These are phyloP conservation scores for Microcebus tavaratra DNA, from an alignment of 2,113 vertebrate species.

Conservation along the genomic window DNA sequence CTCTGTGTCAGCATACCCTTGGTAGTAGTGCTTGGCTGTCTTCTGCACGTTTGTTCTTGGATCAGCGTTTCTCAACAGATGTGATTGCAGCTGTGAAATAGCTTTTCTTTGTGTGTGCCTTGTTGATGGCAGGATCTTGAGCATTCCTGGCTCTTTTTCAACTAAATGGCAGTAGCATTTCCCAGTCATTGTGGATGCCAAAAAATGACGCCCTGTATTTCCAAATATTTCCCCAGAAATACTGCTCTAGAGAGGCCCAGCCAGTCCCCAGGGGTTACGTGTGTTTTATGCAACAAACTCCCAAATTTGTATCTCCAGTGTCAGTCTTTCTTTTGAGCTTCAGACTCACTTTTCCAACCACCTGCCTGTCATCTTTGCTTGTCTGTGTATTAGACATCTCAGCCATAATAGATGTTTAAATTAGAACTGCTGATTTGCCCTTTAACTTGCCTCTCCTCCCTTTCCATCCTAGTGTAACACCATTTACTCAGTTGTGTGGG, in stretches of 20 bases:
- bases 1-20: background rate
- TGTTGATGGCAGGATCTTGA: background rate
- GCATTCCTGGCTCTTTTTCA: background rate
- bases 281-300: background rate
- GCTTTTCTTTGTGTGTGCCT: background rate
- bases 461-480: background rate
- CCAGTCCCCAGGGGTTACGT: rapidly evolving
- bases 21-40: too few relatives aligned
- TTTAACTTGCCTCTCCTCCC: background rate
- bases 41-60: background rate
- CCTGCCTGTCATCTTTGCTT: background rate
- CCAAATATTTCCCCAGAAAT: background rate
- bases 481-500: background rate
- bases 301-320: background rate
- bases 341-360: background rate
- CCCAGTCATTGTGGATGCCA: background rate
- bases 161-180: too few relatives aligned
- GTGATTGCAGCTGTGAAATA: background rate
- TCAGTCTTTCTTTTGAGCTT: background rate
- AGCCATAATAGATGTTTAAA: background rate
- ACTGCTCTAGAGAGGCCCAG: background rate
- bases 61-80: background rate
- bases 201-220: background rate
- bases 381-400: background rate
- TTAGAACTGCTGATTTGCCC: background rate